Percentiles rank a stretch among this genome's conserved stretches.
These are phyloP conservation scores for Larimichthys polyactis DNA, from an alignment of 2,113 vertebrate genomes.

Conservation along the genomic window DNA sequence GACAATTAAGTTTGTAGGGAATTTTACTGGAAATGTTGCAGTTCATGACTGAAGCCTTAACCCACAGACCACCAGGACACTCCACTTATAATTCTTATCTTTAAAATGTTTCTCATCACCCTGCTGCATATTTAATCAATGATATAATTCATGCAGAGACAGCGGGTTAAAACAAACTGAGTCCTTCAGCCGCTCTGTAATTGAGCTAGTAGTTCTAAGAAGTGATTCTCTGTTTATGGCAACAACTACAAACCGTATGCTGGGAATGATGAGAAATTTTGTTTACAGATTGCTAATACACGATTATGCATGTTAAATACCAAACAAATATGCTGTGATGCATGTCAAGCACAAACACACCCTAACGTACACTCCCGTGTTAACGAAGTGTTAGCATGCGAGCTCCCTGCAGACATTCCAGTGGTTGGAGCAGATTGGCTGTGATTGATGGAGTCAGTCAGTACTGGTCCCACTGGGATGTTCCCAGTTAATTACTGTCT, in stretches of 20 bases:
- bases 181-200: not conserved
- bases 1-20: not conserved
- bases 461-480: conserved; percentile 73
- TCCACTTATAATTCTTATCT: too few relatives aligned
- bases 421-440: conserved; percentile 65
- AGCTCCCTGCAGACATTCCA: conserved; percentile 75
- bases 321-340: conserved; percentile 29
- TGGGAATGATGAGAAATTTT: not conserved
- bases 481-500: conserved; percentile 79
- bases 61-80: too few relatives aligned
- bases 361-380: not conserved
- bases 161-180: not conserved
- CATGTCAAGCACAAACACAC: conserved; percentile 29
- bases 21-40: not conserved
- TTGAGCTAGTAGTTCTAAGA: not conserved
- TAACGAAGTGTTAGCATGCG: conserved; percentile 40
- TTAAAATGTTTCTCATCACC: too few relatives aligned
- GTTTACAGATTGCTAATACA: not conserved
- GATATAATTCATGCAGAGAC: not conserved
- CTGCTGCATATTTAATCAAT: too few relatives aligned
- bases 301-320: conserved; percentile 3
- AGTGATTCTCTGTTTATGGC: too few relatives aligned
- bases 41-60: not conserved
- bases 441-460: conserved; percentile 77
- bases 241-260: not conserved